Base-by-base conservation (phyloP, 2,888 invertebrate genomes). In the Apoda limacodes region DNA sequence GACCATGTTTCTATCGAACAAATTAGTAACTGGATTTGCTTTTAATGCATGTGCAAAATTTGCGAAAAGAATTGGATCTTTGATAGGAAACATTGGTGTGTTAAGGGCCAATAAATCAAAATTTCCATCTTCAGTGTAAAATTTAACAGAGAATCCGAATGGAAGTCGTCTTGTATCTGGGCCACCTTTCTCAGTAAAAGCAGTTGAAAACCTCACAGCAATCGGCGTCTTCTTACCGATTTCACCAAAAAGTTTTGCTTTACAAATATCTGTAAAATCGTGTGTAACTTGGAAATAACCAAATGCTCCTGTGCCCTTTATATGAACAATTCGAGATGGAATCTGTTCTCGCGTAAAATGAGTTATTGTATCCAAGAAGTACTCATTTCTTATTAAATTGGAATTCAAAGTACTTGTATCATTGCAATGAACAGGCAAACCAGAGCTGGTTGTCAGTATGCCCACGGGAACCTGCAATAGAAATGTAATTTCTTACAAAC, bases 21-120 rank as follows among this genome's bases (percentile, higher is more conserved):
- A 74, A 57, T 92, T 89, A 0, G 92, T 93, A 12, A 83, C 87
- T 1, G 97, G 97, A 64, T 98, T 96, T 43, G 95, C 83, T 63
- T 95, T 96, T 59, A 95, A 94, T 0, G 95, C 90, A 62, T 94
- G 94, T 43, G 95, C 92, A 55, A 97, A 93, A 46, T 89, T 90
- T 4, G 95, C 90, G 66, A 97, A 98, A 19, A 91, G 67, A 5
- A 89, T 69, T 0, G 95, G 92, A 64, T 96, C 95, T 32, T 93
- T 85, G 53, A 94, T 86, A 57, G 93, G 92, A 70, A 93, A 95
- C 46, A 95, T 88, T 0, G 95, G 95, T 0, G 91, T 93, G 60
- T 92, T 94, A 53, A 90, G 88, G 6, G 95, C 95, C 3, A 93
- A 93, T 34, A 95, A 74, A 72, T 96, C 95, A 88, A 94, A 93